Base-by-base conservation (phyloP, 2,888 invertebrate genomes). In the Tineola bisselliella region DNA sequence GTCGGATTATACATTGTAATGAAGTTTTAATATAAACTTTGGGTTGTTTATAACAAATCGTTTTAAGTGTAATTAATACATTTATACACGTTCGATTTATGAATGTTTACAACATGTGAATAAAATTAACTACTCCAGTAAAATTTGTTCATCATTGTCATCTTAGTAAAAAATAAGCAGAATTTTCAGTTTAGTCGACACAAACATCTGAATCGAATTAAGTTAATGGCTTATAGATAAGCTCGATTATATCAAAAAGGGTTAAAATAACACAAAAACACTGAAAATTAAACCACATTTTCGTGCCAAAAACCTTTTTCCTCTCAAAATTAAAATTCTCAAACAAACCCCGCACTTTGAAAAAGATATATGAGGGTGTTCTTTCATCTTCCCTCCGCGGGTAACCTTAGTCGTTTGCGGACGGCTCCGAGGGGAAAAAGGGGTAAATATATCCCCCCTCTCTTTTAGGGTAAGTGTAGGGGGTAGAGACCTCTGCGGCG, bases 331-430 rank as follows among this genome's bases (percentile, higher is more conserved):
- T 82, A 83, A 86, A 84, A 84, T 83, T 84, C 84, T 81, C 81
- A 73, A 82, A 84, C 81, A 76, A 79, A 33, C 56, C 79, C 75
- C 79, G 69, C 81, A 81, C 81, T 83, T 84, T 81, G 83, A 82
- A 86, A 81, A 77, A 87, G 84, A 86, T 86, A 84, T 84, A 86
- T 86, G 76, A 70, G 79, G 78, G 78, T 75, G 70, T 80, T 84
- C 83, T 86, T 84, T 86, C 84, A 86, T 84, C 86, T 86, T 84
- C 74, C 81, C 78, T 77, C 65, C 67, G 68, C 66, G 73, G 73
- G 73, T 76, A 79, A 79, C 84, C 86, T 87, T 83, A 83, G 82
- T 72, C 81, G 80, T 79, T 81, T 81, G 83, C 72, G 83, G 80
- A 72, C 66, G 64, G 62, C 67, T 65, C 64, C 63, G 64, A 63